Base-by-base conservation (phyloP, 2,797 vertebrate species). In the Rallus crepitans region DNA sequence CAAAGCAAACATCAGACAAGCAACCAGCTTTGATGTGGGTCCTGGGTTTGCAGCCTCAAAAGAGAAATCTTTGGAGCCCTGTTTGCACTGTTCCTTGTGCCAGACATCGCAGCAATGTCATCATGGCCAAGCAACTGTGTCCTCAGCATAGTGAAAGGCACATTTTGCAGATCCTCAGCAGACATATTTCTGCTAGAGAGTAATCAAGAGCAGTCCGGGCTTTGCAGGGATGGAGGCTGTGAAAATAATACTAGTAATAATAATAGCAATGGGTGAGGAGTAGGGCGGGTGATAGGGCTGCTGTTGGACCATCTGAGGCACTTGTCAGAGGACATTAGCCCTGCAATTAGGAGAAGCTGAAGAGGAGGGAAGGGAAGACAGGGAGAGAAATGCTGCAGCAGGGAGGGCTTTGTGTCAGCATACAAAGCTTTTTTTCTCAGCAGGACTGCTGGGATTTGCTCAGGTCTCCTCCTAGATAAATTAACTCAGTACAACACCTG, bases 1-100 rank as follows among this genome's bases (percentile, higher is more conserved):
- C 95, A 94, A 81, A 82, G 93, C 87, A 75, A 93, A 89, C 96
- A 96, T 96, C 91, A 94, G 80, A 93, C 88, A 65, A 85, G 55
- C 42, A 70, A 14, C 40, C 0, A 1, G 63, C 95, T 95, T 96
- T 96, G 97, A 94, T 96, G 96, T 95, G 95, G 95, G 35, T 93
- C 91, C 45, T 66, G 84, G 76, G 66, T 87, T 63, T 94, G 78
- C 90, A 96, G 68, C 83, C 95, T 96, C 93, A 60, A 71, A 90
- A 89, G 82, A 87, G 48, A 91, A 84, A 80, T 90, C 75, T 84
- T 73, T 77, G 66, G 73, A 96, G 65, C 52, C 70, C 56, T 7
- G 0, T 65, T 93, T 82, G 56, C 66, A 6, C 70, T 31, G 18
- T 37, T 96, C 66, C 60, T 40, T 13, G 1, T 72, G 90, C 80